Evolutionary conservation across 1,140 invertebrate genomes (phyloP), one percentile per base, ranked within the genome.

Genomic region (Eumaeus atala): DNA sequence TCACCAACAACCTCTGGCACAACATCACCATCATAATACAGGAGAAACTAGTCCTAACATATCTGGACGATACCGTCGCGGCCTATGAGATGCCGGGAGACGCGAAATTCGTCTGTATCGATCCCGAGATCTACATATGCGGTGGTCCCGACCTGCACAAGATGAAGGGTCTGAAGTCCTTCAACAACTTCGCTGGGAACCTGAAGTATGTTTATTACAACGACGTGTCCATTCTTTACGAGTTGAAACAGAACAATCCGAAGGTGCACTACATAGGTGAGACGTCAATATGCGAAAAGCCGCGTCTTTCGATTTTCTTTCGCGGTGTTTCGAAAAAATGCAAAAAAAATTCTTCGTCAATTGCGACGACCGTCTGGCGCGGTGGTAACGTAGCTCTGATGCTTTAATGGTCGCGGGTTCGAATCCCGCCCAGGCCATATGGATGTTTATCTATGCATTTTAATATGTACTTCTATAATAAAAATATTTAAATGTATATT

Each of bases 181-280:
- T 91, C 57, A 94, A 94, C 74, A 94, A 94, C 87, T 93, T 93
- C 68, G 93, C 93, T 70, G 96, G 96, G 10, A 95, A 94, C 62
- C 75, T 98, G 0, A 96, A 96, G 68, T 96, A 96, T 78, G 95
- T 97, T 16, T 97, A 96, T 77, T 96, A 95, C 74, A 97, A 97
- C 77, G 95, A 96, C 65, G 92, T 96, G 12, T 96, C 95, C 0
- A 95, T 98, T 54, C 88, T 98, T 42, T 96, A 96, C 72, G 94
- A 96, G 72, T 80, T 98, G 51, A 93, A 94, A 61, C 91, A 93
- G 62, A 91, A 91, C 55, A 94, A 94, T 81, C 92, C 93, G 14
- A 96, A 95, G 89, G 93, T 95, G 1, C 92, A 94, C 70, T 94
- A 94, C 69, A 93, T 94, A 60, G 21, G 21, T 28, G 21, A 28